Evolutionary conservation across 2,888 invertebrate species (phyloP).

Genomic region (Colostygia pectinataria): DNA sequence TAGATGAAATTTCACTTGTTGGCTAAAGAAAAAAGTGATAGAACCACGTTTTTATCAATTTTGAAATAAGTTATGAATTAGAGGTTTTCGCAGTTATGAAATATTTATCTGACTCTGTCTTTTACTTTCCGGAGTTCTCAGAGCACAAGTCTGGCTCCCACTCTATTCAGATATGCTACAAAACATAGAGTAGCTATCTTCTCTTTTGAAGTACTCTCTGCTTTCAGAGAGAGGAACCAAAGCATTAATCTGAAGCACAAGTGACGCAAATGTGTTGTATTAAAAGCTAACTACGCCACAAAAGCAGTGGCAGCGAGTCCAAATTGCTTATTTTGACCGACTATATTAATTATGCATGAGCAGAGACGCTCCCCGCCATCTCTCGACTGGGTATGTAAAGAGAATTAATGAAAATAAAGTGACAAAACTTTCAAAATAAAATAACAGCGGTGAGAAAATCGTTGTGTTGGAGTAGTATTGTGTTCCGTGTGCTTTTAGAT

Average conservation of each 20-base stretch:
- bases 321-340: constrained; percentile 77
- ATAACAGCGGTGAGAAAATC: neutral
- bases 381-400: constrained; percentile 49
- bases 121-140: no score
- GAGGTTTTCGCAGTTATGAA: no score
- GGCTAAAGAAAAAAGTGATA: no score
- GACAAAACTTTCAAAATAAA: constrained; percentile 30
- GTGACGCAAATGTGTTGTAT: constrained; percentile 55
- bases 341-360: constrained; percentile 75
- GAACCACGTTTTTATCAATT: no score
- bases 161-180: no score
- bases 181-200: no score
- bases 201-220: neutral
- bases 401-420: constrained; percentile 53
- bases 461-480: neutral
- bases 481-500: no score
- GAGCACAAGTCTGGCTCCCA: no score
- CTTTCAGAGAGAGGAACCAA: constrained; percentile 15
- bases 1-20: no score
- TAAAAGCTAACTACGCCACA: constrained; percentile 69
- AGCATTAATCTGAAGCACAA: constrained; percentile 39
- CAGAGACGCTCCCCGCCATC: constrained; percentile 48
- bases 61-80: no score
- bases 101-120: no score
- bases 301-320: constrained; percentile 69